phyloP scores from a whole-genome alignment of 1,140 invertebrate genomes.

The Pomacea maculata region DNA sequence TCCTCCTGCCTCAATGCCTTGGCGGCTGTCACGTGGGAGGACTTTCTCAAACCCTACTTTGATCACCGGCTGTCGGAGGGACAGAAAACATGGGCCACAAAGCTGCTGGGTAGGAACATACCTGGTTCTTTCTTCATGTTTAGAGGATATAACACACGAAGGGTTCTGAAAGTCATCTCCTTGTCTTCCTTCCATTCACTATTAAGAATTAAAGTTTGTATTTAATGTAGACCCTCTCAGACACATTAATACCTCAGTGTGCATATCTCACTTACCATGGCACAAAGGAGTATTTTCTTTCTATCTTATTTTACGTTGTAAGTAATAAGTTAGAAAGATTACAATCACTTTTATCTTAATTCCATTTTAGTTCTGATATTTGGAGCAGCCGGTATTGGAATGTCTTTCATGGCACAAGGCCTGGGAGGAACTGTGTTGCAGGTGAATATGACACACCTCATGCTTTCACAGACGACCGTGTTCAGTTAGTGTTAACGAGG shows the following conservation, averaged over 20 bases:
- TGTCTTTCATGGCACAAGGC: conserved; percentile 78
- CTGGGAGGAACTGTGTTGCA: conserved; percentile 77
- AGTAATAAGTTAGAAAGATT: too few relatives aligned
- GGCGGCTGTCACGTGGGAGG: conserved; percentile 88
- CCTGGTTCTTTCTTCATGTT: neutral
- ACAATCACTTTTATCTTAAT: too few relatives aligned
- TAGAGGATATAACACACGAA: neutral
- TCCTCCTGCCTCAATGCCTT: conserved; percentile 84
- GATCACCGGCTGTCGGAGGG: conserved; percentile 38
- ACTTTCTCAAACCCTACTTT: conserved; percentile 70
- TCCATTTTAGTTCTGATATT: conserved; percentile 70
- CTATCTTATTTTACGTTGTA: neutral
- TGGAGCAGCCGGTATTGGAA: conserved; percentile 75
- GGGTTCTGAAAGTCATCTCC: neutral
- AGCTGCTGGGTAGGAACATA: conserved; percentile 45
- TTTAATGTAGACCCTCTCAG: too few relatives aligned
- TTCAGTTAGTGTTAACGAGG: too few relatives aligned
- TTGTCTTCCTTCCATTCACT: neutral
- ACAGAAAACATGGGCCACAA: conserved; percentile 50
- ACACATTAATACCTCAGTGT: neutral
- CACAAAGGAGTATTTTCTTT: neutral
- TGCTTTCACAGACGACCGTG: too few relatives aligned
- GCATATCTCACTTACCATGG: neutral
- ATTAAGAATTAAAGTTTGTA: too few relatives aligned
- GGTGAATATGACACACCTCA: conserved; percentile 34